Base-by-base conservation (phyloP, 2,113 vertebrate genomes). In the Embiotoca jacksoni region DNA sequence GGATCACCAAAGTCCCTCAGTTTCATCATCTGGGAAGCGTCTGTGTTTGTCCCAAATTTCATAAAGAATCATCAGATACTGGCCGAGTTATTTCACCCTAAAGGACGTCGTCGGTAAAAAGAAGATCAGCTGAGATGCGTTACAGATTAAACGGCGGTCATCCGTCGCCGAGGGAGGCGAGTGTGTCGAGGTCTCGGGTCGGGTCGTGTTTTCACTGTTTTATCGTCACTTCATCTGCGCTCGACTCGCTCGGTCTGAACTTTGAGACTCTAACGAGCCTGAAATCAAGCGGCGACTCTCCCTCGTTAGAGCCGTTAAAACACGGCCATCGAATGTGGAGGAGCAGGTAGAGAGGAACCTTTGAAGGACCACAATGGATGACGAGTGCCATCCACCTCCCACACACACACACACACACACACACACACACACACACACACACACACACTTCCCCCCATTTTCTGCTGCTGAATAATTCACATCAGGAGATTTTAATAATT, bases 401-500 rank as follows among this genome's bases (percentile, higher is more conserved):
- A 58, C 47, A 60, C 60, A 76, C 53, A 13, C 61, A 49, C 49
- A 63, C 57, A 32, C 66, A 46, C 15, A 31, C 41, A 7, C 23
- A 23, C 23, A 23, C 23, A 23, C 23, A 23, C 23, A 23, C 23
- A 23, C 23, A 23, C 23, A 23, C 63, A 62, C 59, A 10, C 64
- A 35, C 54, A 14, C 69, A 33, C 59, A 31, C 41, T 10, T 49
- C 67, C 82, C 61, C 55, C 80, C 61, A 84, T 87, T 23, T 83
- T 88, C 78, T 75, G 70, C 78, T 52, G 44, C 58, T 94, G 80
- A 90, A 92, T 94, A 75, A 93, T 94, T 92, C 72, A 93, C 69
- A 52, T 16, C 41, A 57, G 70, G 63, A 72, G 66, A 63, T 86
- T 90, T 94, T 36, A 94, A 95, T 95, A 90, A 94, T 95, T 92